Evolutionary conservation across 2,888 invertebrate genomes (phyloP).

Genomic region (Lochmaea capreae): DNA sequence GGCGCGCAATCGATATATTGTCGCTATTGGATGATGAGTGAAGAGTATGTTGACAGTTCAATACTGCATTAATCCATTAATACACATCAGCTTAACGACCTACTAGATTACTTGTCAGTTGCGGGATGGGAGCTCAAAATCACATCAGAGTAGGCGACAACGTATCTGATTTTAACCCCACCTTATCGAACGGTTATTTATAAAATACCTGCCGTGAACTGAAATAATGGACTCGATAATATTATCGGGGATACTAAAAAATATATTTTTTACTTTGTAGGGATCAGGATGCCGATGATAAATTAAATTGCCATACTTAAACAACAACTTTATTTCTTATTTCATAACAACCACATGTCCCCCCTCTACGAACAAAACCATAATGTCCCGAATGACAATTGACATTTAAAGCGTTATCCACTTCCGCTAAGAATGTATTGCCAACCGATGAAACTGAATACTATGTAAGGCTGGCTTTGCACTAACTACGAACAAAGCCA

Average conservation of each 20-base stretch:
- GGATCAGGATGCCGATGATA: too few species aligned
- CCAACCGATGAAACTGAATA: too few species aligned
- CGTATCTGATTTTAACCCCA: slow-evolving; percentile 54
- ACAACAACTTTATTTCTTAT: too few species aligned
- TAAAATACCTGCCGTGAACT: slow-evolving; percentile 33
- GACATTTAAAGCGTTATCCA: too few species aligned
- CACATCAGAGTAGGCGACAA: slow-evolving; percentile 55
- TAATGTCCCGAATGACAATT: too few species aligned
- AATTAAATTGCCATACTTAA: too few species aligned
- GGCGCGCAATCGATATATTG: slow-evolving; percentile 60
- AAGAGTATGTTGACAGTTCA: slow-evolving; percentile 65
- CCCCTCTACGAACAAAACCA: too few species aligned
- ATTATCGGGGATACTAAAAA: not conserved
- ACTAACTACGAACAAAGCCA: too few species aligned
- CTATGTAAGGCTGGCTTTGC: too few species aligned
- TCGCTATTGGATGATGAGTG: slow-evolving; percentile 61
- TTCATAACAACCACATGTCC: too few species aligned
- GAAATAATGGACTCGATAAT: slow-evolving; percentile 3
- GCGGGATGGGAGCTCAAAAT: slow-evolving; percentile 57
- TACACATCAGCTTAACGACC: slow-evolving; percentile 64
- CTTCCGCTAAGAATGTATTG: too few species aligned
- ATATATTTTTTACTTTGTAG: too few species aligned
- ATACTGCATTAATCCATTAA: slow-evolving; percentile 66
- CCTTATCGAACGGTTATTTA: slow-evolving; percentile 45
- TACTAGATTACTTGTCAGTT: slow-evolving; percentile 58